phyloP scores from a whole-genome alignment of 2,113 vertebrate genomes.

The Paracyprichromis sp. region DNA sequence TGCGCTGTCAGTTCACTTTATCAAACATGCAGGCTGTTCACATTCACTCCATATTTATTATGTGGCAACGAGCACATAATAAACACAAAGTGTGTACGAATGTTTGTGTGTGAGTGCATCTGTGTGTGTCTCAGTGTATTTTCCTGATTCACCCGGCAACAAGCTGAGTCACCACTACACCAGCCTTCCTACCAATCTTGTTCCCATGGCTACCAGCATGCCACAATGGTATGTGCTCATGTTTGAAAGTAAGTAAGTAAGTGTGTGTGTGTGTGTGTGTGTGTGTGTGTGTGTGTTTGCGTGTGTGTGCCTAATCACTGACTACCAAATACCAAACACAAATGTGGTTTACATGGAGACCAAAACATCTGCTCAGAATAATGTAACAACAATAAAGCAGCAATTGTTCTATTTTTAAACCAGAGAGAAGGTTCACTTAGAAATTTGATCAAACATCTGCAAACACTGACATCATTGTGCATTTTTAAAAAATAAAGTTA shows the following conservation, averaged over 20 bases:
- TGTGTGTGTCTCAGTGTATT: neutral
- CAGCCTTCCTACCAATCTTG: neutral
- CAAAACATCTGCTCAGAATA: neutral
- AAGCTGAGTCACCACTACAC: constrained; percentile 33
- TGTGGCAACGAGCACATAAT: neutral
- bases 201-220: constrained; percentile 17
- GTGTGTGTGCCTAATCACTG: neutral
- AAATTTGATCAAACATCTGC: neutral
- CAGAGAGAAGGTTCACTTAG: neutral
- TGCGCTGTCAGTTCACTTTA: neutral
- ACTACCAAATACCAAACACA: neutral
- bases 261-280: neutral
- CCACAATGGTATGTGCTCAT: neutral
- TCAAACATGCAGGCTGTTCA: neutral
- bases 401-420: neutral
- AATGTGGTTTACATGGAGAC: constrained; percentile 3
- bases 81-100: neutral
- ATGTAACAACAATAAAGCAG: neutral
- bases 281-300: neutral
- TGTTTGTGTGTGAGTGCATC: neutral
- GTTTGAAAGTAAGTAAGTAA: neutral
- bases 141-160: constrained; percentile 32
- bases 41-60: neutral
- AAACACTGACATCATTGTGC: neutral
- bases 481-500: neutral